Evolutionary conservation across 1,140 invertebrate species (phyloP).

Genomic region (Atta colombica): DNA sequence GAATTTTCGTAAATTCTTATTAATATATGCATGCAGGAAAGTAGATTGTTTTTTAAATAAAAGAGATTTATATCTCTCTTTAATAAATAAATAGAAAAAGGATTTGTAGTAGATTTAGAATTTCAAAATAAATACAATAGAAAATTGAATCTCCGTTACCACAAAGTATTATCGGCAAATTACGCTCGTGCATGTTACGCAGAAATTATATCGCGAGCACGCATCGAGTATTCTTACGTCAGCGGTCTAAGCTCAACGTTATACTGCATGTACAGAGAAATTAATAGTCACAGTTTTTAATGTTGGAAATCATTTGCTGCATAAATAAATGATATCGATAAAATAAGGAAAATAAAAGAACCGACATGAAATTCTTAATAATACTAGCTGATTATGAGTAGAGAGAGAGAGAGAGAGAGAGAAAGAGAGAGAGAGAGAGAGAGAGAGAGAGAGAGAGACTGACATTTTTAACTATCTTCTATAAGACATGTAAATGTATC

Average conservation of each 20-base stretch:
- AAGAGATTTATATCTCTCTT: neutral
- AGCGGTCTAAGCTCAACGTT: conserved; percentile 17
- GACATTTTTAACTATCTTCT: conserved; percentile 79
- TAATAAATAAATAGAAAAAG: conserved; percentile 11
- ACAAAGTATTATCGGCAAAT: conserved; percentile 35
- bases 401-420: conserved; percentile 18
- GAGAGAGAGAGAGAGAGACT: conserved; percentile 24
- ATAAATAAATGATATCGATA: conserved; percentile 6
- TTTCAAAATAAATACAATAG: conserved; percentile 1
- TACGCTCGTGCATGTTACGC: conserved; percentile 30
- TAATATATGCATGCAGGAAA: neutral
- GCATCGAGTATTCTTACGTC: conserved; percentile 16
- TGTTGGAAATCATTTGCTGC: conserved; percentile 18
- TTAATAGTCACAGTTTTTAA: conserved; percentile 27
- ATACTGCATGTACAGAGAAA: conserved; percentile 34
- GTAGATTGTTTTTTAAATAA: neutral
- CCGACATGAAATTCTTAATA: conserved; percentile 52
- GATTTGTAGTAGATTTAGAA: neutral
- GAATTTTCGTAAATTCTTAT: conserved; percentile 6
- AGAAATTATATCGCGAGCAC: conserved; percentile 39
- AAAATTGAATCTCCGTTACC: neutral
- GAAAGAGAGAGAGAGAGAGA: too few relatives aligned
- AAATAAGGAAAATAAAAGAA: neutral
- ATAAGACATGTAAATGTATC: conserved; percentile 66
- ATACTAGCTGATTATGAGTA: conserved; percentile 55